Evolutionary conservation across 2,888 invertebrate species (phyloP).

Genomic region (Drymonia ruficornis): DNA sequence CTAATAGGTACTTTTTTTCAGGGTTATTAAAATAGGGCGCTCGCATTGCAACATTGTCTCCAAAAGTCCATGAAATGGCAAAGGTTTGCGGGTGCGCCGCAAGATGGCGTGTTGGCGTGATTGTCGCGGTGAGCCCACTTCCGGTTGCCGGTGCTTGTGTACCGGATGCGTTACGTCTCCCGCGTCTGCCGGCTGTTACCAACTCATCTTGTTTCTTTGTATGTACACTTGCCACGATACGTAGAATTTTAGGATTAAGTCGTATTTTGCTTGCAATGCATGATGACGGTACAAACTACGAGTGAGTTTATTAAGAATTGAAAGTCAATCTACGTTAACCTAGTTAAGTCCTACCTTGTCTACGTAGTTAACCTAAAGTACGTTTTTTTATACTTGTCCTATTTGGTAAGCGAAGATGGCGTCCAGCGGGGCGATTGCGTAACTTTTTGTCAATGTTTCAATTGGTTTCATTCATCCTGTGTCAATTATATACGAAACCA

Average conservation of each 20-base stretch:
- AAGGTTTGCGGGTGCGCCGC: slow-evolving; percentile 45
- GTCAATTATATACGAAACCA: too few relatives aligned
- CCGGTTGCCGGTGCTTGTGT: slow-evolving; percentile 57
- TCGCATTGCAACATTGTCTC: slow-evolving; percentile 35
- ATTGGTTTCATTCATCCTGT: too few relatives aligned
- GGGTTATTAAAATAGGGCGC: slow-evolving; percentile 30
- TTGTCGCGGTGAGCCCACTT: slow-evolving; percentile 59
- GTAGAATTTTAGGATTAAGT: slow-evolving; percentile 42
- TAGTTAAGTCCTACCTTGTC: too few relatives aligned
- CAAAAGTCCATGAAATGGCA: slow-evolving; percentile 47
- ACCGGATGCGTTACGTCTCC: slow-evolving; percentile 61
- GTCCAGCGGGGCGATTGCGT: too few relatives aligned
- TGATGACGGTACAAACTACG: slow-evolving; percentile 14
- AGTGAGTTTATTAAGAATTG: too few relatives aligned
- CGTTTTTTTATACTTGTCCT: too few relatives aligned
- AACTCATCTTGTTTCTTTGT: slow-evolving; percentile 60
- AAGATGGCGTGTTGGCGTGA: slow-evolving; percentile 58
- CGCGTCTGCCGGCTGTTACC: slow-evolving; percentile 51
- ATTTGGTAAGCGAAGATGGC: too few relatives aligned
- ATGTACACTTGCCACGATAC: slow-evolving; percentile 47
- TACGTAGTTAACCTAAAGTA: too few relatives aligned
- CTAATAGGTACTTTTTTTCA: too few relatives aligned
- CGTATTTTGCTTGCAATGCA: slow-evolving; percentile 32
- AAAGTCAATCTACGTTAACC: too few relatives aligned
- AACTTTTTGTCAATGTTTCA: too few relatives aligned